Evolutionary conservation across 2,888 invertebrate species (phyloP), one percentile per base, ranked within the genome.

Genomic region (Caenorhabditis zanzibari): DNA sequence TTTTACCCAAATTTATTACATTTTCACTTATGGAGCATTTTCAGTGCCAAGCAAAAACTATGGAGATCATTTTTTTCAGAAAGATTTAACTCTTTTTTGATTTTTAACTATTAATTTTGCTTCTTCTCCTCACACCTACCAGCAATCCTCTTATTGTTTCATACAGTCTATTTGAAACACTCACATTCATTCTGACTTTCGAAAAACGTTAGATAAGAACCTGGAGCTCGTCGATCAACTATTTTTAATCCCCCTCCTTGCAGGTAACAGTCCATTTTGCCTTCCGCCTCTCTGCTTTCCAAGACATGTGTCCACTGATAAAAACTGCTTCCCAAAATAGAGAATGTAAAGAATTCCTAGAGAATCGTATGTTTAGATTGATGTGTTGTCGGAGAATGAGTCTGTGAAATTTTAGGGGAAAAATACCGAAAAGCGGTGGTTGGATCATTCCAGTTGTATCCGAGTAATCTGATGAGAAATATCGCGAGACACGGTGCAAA

Each of bases 381-480:
- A 16, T n/a, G 24, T 16, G 14, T 41, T 38, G 6, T 12, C 2
- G 14, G 10, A 16, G 4, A 14, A 14, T 22, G 22, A 22, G 4
- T 24, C n/a, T n/a, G n/a, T 2, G 0, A 0, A 12, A 41, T 26
- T 76, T 64, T 14, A 73, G 68, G 74, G 16, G 19, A 35, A 0
- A n/a, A 44, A 9, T 47, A 58, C 12, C 54, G 63, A 19, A 63
- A 52, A n/a, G 12, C 10, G n/a, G 54, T 81, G n/a, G 24, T 54
- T 0, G 64, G 79, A 7, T 80, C 88, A 0, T 88, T 88, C 35
- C 75, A 75, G 16, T 63, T 88, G 28, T 88, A 88, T 68, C 88
- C 88, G 7, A 88, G 86, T n/a, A 88, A 88, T 72, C 58, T 85
- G 19, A 81, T 88, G 85, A 73, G 88, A 38, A 88, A 88, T 61